phyloP scores from a whole-genome alignment of 2,797 vertebrate genomes.

The Rhynchotus rufescens region DNA sequence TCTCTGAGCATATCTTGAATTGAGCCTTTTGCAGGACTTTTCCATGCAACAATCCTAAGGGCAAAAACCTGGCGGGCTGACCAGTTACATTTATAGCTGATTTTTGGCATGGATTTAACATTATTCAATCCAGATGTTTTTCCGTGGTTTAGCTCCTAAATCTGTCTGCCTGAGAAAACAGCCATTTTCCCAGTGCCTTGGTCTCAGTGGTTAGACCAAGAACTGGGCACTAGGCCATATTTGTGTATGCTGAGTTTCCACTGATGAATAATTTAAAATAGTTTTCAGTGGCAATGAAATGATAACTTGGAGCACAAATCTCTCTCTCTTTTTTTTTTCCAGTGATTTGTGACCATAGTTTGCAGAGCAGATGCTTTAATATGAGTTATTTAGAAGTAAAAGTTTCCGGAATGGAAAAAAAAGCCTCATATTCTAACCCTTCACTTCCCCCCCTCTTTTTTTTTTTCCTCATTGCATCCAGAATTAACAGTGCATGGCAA shows the following conservation, averaged over 20 bases:
- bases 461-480: background rate
- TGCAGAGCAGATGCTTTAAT: background rate
- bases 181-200: conserved; percentile 51
- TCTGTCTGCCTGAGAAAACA: conserved; percentile 47
- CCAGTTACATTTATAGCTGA: conserved; percentile 46
- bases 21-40: conserved; percentile 53
- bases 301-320: conserved; percentile 46
- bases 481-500: conserved; percentile 25
- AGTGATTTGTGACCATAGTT: conserved; percentile 9
- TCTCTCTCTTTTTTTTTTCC: conserved; percentile 9
- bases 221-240: conserved; percentile 54
- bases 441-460: background rate
- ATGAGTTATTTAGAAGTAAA: background rate
- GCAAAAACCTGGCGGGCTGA: conserved; percentile 3
- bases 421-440: background rate
- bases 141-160: conserved; percentile 53
- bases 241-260: conserved; percentile 57
- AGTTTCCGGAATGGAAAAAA: background rate
- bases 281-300: conserved; percentile 60
- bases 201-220: conserved; percentile 47
- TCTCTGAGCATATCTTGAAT: conserved; percentile 10
- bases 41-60: background rate
- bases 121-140: conserved; percentile 67
- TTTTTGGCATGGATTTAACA: conserved; percentile 37
- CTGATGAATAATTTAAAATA: conserved; percentile 63